Evolutionary conservation across 2,888 invertebrate species (phyloP).

Genomic region (Portevinia maculata): DNA sequence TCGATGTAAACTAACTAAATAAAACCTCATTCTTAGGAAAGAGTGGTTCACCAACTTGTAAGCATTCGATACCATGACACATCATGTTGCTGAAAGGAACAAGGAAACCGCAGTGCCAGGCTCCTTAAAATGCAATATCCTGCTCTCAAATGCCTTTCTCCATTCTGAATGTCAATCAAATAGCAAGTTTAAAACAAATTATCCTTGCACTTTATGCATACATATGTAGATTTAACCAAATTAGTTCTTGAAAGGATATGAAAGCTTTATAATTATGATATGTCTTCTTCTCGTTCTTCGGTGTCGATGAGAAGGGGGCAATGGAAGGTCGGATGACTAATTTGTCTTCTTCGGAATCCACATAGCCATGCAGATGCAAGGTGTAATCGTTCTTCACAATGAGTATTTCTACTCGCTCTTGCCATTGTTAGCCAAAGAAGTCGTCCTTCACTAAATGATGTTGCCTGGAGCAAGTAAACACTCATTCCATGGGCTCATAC

Average conservation of each 20-base stretch:
- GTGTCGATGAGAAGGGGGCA: too few relatives aligned
- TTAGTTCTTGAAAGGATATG: conserved; percentile 69
- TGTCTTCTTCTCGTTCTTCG: conserved; percentile 14
- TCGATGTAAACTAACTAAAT: conserved; percentile 31
- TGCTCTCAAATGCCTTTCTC: neutral
- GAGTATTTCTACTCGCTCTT: neutral
- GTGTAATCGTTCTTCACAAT: conserved; percentile 27
- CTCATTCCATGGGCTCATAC: too few relatives aligned
- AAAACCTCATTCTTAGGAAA: conserved; percentile 33
- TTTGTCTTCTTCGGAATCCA: conserved; percentile 53
- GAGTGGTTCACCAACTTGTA: conserved; percentile 52
- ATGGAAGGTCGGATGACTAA: conserved; percentile 49
- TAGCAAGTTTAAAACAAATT: conserved; percentile 68
- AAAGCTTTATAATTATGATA: conserved; percentile 69
- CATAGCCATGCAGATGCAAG: conserved; percentile 19
- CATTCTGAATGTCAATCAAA: conserved; percentile 67
- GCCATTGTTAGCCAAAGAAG: conserved; percentile 11
- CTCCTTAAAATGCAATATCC: conserved; percentile 31
- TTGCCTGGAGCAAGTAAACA: too few relatives aligned
- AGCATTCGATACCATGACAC: conserved; percentile 34
- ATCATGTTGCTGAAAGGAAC: conserved; percentile 46
- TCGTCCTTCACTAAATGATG: neutral
- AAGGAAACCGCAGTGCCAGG: conserved; percentile 49
- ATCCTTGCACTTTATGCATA: conserved; percentile 70
- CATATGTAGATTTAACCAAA: conserved; percentile 70